Base-by-base conservation (phyloP, 2,113 vertebrate species). In the Anoura caudifer region DNA sequence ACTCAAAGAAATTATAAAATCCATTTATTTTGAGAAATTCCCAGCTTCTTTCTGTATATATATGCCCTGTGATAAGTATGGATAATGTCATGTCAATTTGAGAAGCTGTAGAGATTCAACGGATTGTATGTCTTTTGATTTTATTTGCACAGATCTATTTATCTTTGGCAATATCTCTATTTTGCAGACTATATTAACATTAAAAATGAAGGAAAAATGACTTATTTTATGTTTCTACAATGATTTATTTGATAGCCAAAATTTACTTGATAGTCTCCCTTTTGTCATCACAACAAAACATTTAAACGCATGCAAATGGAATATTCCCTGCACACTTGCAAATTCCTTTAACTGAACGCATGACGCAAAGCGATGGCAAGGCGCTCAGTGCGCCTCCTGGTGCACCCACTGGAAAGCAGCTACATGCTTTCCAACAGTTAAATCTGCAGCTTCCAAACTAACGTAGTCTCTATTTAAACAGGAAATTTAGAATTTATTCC, bases 221-320 rank as follows among this genome's bases (percentile, higher is more conserved):
- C 77, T 96, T 90, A 87, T 61, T 92, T 91, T 91, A 50, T 81
- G 61, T 56, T 92, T 97, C 72, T 7, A 92, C n/a, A 79, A 80
- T 69, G 20, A 67, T 56, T 72, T 63, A 94, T 97, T 96, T 97
- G 94, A 67, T 84, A 97, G 61, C 70, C 89, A 98, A 97, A 97
- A 75, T 54, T 76, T 73, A n/a, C n/a, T n/a, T n/a, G n/a, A n/a
- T n/a, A 41, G 28, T 82, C 33, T 91, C 33, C 15, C 11, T 28
- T 90, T 91, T 28, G 2, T 91, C 36, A 63, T 67, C 47, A 96
- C 86, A 91, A 95, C 70, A 26, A 94, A 97, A 96, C 94, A 90
- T 82, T 92, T 69, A 92, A 93, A 73, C 26, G 83, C 15, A 91
- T 94, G 76, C 61, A 94, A 96, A 97, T 63, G 19, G 31, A 88